Conservation (phyloP, 1,140 invertebrate species). For the Trypoxylus dichotomus region DNA sequence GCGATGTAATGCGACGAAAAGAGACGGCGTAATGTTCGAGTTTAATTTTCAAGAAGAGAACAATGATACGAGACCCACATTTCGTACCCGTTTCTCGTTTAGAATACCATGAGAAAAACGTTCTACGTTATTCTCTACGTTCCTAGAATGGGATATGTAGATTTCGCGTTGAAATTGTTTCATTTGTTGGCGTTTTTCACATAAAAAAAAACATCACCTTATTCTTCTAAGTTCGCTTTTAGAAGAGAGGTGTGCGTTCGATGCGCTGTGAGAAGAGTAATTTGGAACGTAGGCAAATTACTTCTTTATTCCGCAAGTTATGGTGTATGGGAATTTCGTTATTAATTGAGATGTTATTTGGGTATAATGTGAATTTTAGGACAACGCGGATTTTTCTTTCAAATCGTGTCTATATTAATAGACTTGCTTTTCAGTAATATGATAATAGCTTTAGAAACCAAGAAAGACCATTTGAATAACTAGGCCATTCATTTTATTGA, state of each 20-base stretch:
- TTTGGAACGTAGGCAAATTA: background rate
- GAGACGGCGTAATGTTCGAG: background rate
- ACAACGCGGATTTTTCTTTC: too few relatives aligned
- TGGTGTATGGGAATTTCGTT: too few relatives aligned
- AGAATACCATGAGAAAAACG: background rate
- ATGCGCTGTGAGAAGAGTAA: background rate
- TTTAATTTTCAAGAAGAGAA: background rate
- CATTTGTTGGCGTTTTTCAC: background rate
- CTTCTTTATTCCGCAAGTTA: background rate
- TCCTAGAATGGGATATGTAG: background rate
- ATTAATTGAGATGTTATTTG: too few relatives aligned
- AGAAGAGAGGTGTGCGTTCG: background rate
- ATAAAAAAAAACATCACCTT: background rate
- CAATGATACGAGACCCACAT: background rate
- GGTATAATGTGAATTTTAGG: too few relatives aligned
- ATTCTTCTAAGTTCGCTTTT: background rate
- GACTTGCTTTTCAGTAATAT: too few relatives aligned
- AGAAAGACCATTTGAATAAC: too few relatives aligned
- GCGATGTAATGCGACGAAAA: background rate
- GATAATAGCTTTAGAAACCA: too few relatives aligned
- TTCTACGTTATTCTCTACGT: background rate
- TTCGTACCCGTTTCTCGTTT: background rate
- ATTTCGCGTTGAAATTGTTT: background rate
- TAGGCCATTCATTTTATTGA: too few relatives aligned
- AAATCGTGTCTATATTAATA: too few relatives aligned